A percentile compares a stretch with the other conserved stretches of the same genome.
Evolutionary conservation across 2,888 invertebrate genomes (phyloP).

Genomic region (Drosophila antonietae): DNA sequence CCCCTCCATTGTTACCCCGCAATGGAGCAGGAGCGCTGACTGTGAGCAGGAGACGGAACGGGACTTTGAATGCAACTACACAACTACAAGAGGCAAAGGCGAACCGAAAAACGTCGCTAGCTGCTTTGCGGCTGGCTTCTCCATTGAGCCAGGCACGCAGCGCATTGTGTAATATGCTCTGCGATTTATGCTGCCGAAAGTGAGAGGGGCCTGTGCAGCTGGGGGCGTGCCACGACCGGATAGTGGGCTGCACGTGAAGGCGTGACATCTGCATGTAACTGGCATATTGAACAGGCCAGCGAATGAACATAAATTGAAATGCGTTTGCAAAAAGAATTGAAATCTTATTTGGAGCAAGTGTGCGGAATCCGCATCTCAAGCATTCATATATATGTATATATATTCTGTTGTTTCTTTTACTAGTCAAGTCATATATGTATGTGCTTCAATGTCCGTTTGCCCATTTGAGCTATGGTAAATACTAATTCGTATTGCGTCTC

Average conservation of each 20-base stretch:
- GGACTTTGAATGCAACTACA: conserved; percentile 51
- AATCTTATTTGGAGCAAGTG: conserved; percentile 72
- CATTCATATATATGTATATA: neutral
- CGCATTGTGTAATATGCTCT: conserved; percentile 79
- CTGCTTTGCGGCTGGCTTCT: conserved; percentile 36
- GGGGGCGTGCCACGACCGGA: conserved; percentile 14
- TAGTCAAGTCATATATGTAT: too few relatives aligned
- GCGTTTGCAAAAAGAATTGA: conserved; percentile 50
- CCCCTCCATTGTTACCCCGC: conserved; percentile 27
- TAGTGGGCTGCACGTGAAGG: conserved; percentile 40
- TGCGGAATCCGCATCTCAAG: conserved; percentile 17
- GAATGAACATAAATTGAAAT: conserved; percentile 76
- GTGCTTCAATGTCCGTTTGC: too few relatives aligned
- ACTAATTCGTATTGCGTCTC: too few relatives aligned
- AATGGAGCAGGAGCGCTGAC: neutral
- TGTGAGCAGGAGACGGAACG: neutral
- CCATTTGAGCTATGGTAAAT: too few relatives aligned
- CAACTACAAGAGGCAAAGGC: conserved; percentile 32
- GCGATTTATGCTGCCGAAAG: conserved; percentile 73
- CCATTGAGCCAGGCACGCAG: conserved; percentile 70
- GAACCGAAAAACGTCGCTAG: conserved; percentile 40
- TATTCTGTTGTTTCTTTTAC: conserved; percentile 6
- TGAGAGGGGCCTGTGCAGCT: neutral
- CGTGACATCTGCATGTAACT: conserved; percentile 67
- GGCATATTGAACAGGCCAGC: conserved; percentile 70